These are phyloP conservation scores for Drepanosiphum platanoidis DNA, from an alignment of 2,888 invertebrate species.

Conservation along the genomic window DNA sequence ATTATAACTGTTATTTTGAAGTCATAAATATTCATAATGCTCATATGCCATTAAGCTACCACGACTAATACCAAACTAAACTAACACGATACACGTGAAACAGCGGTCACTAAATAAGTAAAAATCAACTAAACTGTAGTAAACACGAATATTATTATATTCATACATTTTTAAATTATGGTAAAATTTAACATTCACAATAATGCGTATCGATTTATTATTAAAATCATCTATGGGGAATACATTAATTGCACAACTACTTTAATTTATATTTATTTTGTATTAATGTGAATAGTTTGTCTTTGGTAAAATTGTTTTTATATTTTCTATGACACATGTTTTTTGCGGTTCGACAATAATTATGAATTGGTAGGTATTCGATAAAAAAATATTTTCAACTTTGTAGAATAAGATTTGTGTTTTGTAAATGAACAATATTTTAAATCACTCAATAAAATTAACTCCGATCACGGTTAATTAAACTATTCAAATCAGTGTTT, in stretches of 20 bases:
- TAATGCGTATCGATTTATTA: background rate
- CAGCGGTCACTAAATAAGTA: background rate
- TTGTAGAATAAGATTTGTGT: too few relatives aligned
- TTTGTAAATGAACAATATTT: too few relatives aligned
- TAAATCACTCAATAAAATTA: too few relatives aligned
- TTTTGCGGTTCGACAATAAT: too few relatives aligned
- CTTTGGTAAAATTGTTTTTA: too few relatives aligned
- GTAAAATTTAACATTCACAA: background rate
- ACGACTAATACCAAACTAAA: background rate
- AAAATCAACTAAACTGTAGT: background rate
- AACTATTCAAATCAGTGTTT: too few relatives aligned
- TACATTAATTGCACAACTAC: background rate
- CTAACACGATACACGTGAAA: background rate
- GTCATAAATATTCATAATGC: background rate
- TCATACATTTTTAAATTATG: background rate
- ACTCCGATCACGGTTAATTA: too few relatives aligned
- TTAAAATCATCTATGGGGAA: background rate
- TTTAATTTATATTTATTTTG: background rate
- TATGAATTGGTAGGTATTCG: too few relatives aligned
- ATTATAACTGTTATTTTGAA: background rate
- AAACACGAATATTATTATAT: background rate
- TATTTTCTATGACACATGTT: too few relatives aligned
- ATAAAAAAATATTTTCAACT: too few relatives aligned
- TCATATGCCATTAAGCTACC: background rate
- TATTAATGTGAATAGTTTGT: too few relatives aligned